Evolutionary conservation across 2,888 invertebrate genomes (phyloP), one percentile per base, ranked within the genome.

Genomic region (Hypselothyrea guttata): DNA sequence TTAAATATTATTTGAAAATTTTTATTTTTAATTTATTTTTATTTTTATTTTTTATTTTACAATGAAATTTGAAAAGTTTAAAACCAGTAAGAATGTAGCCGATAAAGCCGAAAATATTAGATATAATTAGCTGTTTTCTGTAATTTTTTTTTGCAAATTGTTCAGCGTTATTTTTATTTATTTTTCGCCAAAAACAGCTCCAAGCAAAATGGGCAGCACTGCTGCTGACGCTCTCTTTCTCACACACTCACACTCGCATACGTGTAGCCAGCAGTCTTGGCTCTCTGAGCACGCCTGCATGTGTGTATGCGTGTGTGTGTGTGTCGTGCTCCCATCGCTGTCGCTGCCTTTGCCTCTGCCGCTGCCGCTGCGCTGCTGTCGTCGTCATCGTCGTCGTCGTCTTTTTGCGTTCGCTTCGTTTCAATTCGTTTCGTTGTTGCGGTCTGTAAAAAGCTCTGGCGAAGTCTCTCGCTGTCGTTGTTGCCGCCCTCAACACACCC

Each of bases 371-470:
- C 22, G 22, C 5, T 8, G 38, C 16, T 9, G 38, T 38, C 48
- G 48, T 38, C 13, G 49, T 35, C 35, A 53, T 44, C 44, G 53
- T 38, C 27, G 56, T 37, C 51, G 53, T 71, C 65, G 69, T 76
- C 74, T 72, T 71, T 72, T 75, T 68, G 49, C 49, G 49, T 48
- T 75, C 73, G 78, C 70, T 65, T 76, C 70, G 72, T 75, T 84
- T 64, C 59, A 69, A 74, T 75, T 83, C 60, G 69, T 58, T 69
- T 72, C 66, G 69, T 81, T 81, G 66, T 71, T 76, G 69, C 49
- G 69, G 71, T 69, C 77, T 71, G 74, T 72, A 64, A 84, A 83
- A 79, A 82, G 85, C 83, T 79, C 65, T 75, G 60, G 63, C 49
- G 41, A 58, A 61, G 55, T 60, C 22, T 22, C 44, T 34, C 56